Percentiles rank a stretch among this genome's conserved stretches.
phyloP scores from a whole-genome alignment of 2,797 vertebrate species.

The Crossoptilon crossoptilon region DNA sequence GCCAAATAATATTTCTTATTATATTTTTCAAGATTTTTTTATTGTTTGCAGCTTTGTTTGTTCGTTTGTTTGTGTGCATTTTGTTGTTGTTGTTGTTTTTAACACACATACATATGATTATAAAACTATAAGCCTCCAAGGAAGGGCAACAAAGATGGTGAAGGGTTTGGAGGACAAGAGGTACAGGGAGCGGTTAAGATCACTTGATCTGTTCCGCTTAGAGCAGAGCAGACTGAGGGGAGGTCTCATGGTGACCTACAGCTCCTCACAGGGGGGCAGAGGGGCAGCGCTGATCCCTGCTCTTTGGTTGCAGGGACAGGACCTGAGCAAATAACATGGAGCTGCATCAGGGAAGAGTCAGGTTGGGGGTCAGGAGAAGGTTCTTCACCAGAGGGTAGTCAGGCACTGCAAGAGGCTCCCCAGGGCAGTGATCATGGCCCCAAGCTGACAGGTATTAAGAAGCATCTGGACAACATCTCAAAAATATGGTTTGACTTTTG shows the following conservation, averaged over 20 bases:
- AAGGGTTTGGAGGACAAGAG: not conserved
- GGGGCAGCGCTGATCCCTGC: not conserved
- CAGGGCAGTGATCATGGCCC: not conserved
- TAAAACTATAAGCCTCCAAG: not conserved
- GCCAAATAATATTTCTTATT: not conserved
- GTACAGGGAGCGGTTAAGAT: not conserved
- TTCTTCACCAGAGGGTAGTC: not conserved
- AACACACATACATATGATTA: not conserved
- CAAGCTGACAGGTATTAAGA: not conserved
- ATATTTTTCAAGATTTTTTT: not conserved
- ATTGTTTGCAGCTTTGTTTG: not conserved
- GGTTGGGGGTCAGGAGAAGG: not conserved
- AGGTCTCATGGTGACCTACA: not conserved
- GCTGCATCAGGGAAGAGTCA: not conserved
- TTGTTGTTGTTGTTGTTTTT: not conserved
- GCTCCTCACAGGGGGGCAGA: not conserved
- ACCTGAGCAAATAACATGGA: not conserved
- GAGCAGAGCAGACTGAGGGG: not conserved
- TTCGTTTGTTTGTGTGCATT: not conserved
- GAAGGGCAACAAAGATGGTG: not conserved
- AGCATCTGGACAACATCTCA: not conserved
- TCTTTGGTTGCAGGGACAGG: not conserved
- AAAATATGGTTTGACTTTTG: not conserved
- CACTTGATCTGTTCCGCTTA: not conserved
- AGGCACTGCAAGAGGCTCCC: not conserved